These are phyloP conservation scores for Bombus superbus DNA, from an alignment of 1,140 invertebrate species.

Conservation along the genomic window DNA sequence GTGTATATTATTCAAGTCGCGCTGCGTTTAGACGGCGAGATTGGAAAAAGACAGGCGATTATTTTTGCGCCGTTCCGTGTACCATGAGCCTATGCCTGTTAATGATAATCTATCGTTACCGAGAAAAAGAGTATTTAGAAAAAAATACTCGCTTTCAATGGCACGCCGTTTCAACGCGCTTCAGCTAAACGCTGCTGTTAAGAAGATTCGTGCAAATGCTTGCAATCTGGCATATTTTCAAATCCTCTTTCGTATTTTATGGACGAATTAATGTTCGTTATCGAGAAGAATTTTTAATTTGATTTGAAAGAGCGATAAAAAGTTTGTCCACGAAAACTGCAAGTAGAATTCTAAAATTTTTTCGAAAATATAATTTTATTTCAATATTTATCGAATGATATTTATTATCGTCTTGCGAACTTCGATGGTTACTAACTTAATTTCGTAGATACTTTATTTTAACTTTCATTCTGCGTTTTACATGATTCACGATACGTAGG, in stretches of 20 bases:
- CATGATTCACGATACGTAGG: too few relatives aligned
- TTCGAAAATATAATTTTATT: background rate
- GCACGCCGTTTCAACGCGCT: background rate
- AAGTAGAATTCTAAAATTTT: too few relatives aligned
- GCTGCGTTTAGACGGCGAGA: conserved; percentile 18
- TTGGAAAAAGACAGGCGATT: conserved; percentile 26
- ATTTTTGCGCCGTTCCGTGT: conserved; percentile 8
- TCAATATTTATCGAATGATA: background rate
- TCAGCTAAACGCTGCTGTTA: background rate
- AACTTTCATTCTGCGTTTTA: too few relatives aligned
- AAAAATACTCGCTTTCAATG: conserved; percentile 4
- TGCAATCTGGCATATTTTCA: background rate
- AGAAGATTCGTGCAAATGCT: background rate
- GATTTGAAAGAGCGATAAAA: background rate
- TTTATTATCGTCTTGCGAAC: background rate
- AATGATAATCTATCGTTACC: conserved; percentile 5
- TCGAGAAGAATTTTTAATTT: background rate
- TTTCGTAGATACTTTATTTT: too few relatives aligned
- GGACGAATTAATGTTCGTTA: background rate
- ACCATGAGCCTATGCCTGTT: background rate
- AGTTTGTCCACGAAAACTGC: too few relatives aligned
- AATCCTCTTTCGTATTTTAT: background rate
- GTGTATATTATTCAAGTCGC: conserved; percentile 38
- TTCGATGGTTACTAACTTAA: background rate
- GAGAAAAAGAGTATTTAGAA: background rate